Evolutionary conservation across 1,140 invertebrate species (phyloP).

Genomic region (Drosophila bifasciata): DNA sequence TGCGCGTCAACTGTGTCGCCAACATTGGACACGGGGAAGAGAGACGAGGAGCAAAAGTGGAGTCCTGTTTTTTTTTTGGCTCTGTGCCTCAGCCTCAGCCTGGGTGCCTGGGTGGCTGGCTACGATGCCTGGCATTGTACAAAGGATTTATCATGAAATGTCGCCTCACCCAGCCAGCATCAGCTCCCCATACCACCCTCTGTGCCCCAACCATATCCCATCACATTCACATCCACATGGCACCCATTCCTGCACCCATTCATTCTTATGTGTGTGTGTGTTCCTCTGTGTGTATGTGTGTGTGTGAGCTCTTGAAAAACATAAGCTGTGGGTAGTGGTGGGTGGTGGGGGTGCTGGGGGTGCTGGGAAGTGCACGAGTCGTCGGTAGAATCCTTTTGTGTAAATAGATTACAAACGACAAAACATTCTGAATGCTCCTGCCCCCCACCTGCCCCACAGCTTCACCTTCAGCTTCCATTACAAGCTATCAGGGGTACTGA

Average conservation of each 20-base stretch:
- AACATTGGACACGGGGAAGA: too few relatives aligned
- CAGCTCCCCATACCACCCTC: too few relatives aligned
- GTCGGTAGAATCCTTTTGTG: constrained; percentile 59
- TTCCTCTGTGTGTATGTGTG: constrained; percentile 17
- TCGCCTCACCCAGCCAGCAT: constrained; percentile 37
- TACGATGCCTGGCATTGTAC: constrained; percentile 23
- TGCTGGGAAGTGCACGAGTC: not conserved
- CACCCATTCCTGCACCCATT: constrained; percentile 3
- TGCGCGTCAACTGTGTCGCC: constrained; percentile 66
- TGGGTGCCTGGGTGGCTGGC: constrained; percentile 11
- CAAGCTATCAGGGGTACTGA: not conserved
- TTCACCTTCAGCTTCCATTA: constrained; percentile 6
- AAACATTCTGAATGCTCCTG: constrained; percentile 64
- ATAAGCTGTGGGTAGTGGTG: constrained; percentile 46
- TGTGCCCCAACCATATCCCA: too few relatives aligned
- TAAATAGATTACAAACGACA: constrained; percentile 83
- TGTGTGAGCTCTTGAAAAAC: constrained; percentile 70
- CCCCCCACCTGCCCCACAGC: not conserved
- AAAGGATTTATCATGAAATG: constrained; percentile 62
- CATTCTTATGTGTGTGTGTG: constrained; percentile 16
- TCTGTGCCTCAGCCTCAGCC: constrained; percentile 1
- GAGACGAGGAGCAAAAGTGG: too few relatives aligned
- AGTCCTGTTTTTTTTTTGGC: not conserved
- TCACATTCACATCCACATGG: constrained; percentile 2
- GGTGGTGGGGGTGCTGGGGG: too few relatives aligned